Evolutionary conservation across 2,888 invertebrate genomes (phyloP).

Genomic region (Hirtodrosophila alboralis): DNA sequence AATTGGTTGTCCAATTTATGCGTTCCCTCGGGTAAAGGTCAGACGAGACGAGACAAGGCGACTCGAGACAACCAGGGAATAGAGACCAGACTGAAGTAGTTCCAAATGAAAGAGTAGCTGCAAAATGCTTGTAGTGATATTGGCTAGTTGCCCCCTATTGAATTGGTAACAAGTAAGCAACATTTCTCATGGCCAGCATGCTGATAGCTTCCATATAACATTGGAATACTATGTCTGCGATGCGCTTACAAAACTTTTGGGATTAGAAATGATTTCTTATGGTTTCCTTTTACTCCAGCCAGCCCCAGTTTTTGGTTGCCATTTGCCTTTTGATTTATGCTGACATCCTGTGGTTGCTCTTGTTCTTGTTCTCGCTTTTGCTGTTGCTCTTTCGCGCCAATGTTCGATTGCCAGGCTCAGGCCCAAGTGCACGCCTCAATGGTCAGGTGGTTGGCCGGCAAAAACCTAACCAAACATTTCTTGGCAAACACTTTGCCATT

Average conservation of each 20-base stretch:
- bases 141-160: conserved; percentile 19
- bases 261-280: conserved; percentile 79
- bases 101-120: conserved; percentile 19
- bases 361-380: conserved; percentile 31
- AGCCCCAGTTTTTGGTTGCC: conserved; percentile 31
- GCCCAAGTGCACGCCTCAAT: conserved; percentile 68
- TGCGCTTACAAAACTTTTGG: conserved; percentile 66
- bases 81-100: conserved; percentile 1
- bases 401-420: conserved; percentile 58
- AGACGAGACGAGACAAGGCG: conserved; percentile 8
- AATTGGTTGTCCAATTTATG: conserved; percentile 79
- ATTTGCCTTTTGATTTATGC: conserved; percentile 80
- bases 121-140: conserved; percentile 43
- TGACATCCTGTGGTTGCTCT: conserved; percentile 71
- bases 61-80: neutral
- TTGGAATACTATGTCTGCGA: conserved; percentile 42
- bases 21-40: conserved; percentile 47
- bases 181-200: conserved; percentile 54
- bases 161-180: conserved; percentile 63
- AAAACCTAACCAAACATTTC: conserved; percentile 73
- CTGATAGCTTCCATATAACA: conserved; percentile 65
- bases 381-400: conserved; percentile 32
- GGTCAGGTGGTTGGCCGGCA: conserved; percentile 64
- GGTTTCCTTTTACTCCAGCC: conserved; percentile 38
- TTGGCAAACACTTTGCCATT: conserved; percentile 78